Evolutionary conservation across 2,113 vertebrate genomes (phyloP), one percentile per base, ranked within the genome.

Genomic region (Gadus macrocephalus): DNA sequence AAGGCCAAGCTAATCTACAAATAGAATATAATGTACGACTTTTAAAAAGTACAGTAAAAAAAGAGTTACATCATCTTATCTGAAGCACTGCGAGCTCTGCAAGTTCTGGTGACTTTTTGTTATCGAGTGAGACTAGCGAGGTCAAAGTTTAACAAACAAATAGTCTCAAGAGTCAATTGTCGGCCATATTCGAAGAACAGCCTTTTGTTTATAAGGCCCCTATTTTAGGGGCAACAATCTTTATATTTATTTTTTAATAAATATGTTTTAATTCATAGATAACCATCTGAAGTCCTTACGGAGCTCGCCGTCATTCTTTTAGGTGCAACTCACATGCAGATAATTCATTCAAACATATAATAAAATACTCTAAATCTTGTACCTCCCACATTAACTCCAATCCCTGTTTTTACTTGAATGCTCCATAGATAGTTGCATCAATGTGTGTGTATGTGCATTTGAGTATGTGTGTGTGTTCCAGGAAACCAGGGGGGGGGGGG

Each of bases 1-100:
- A 69, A 49, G 73, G 70, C 80, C 81, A 80, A 79, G 74, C 20
- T 66, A 64, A 42, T 6, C 65, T 42, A 56, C 49, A 9, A 53
- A 65, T 62, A 35, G 66, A 3, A 66, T 14, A 69, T 65, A 9
- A 70, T 3, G 61, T 69, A 66, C n/a, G 20, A 25, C 19, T 55
- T 42, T 55, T 28, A n/a, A 66, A 31, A 70, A 67, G 31, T 35
- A 35, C 70, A 69, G 53, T 8, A 61, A 35, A 35, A 35, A 35
- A 35, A 15, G 17, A 61, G n/a, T 61, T 61, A 12, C 3, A 12
- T 20, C 19, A 20, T 12, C 22, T 2, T 20, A 12, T 20, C 59
- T 61, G 59, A 12, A 20, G 22, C 59, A 61, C 11, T 1, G 11
- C n/a, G 19, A 20, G 22, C n/a, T 22, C n/a, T 61, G 22, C 59